Evolutionary conservation across 92 coral and sea anemone species (phyloP), one percentile per base, ranked within the genome.

Genomic region (Blastomussa wellsi): DNA sequence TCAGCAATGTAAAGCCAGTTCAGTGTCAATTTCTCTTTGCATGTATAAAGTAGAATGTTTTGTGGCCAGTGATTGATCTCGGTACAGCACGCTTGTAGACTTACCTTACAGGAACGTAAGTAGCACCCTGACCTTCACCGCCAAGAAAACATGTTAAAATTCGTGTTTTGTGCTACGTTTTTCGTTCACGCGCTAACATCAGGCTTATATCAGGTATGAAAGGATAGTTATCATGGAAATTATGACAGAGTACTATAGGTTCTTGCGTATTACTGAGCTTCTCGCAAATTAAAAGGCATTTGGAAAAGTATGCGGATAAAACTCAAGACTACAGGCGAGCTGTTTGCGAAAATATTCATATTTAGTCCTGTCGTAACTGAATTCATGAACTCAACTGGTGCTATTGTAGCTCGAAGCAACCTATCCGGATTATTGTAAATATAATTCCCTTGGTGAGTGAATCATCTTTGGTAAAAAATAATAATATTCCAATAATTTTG

Each of bases 41-140:
- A 49, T 41, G 83, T 65, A 60, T 79, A 60, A 77, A 77, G 38
- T 5, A 74, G 36, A 15, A 5, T 32, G 44, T 73, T n/a, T 37
- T 20, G 4, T 2, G 38, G 2, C 7, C 22, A 20, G 10, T 41
- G 57, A 47, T 20, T 0, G 8, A 72, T 1, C 16, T 73, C 42
- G 53, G 6, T 73, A 14, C 35, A 5, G 12, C 0, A 2, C 53
- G n/a, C 48, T 24, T 14, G 22, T 41, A 35, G 31, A 17, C 1
- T 20, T 20, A 7, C n/a, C n/a, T 4, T 16, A 11, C 37, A 39
- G 1, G 20, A 12, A 38, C n/a, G 51, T 42, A 10, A 41, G 31
- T 20, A 44, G 53, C 17, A 10, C 1, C 49, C 12, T 14, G 60
- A 12, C 60, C 26, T 19, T 0, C 44, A 33, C n/a, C 19, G 6